Evolutionary conservation across 1,140 invertebrate species (phyloP).

Genomic region (Meloidogyne floridensis): DNA sequence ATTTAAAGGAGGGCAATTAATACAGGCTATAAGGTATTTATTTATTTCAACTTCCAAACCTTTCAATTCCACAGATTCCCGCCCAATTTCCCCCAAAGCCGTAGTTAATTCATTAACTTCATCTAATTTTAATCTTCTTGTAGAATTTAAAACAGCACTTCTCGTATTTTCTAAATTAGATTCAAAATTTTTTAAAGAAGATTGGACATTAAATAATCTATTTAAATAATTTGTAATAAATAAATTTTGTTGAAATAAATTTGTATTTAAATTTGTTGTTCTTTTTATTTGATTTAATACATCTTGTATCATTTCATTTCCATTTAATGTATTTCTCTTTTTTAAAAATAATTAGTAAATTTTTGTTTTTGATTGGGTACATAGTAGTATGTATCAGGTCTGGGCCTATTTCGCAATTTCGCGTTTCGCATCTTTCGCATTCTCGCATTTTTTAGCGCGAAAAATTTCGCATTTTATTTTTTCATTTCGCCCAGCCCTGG

Average conservation of each 20-base stretch:
- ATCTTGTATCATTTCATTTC: slow-evolving; percentile 21
- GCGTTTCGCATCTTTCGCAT: too few relatives aligned
- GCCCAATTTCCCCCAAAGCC: slow-evolving; percentile 55
- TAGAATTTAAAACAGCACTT: slow-evolving; percentile 55
- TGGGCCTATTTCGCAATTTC: too few relatives aligned
- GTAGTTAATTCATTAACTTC: slow-evolving; percentile 62
- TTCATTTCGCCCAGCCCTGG: too few relatives aligned
- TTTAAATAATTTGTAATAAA: neutral
- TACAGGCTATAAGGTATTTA: too few relatives aligned
- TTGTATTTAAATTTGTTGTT: neutral
- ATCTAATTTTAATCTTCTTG: slow-evolving; percentile 60
- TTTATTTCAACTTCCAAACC: slow-evolving; percentile 30
- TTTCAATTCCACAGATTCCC: slow-evolving; percentile 55
- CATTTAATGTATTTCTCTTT: slow-evolving; percentile 25
- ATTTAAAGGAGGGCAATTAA: too few relatives aligned
- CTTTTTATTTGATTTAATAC: slow-evolving; percentile 15
- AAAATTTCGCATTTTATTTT: too few relatives aligned
- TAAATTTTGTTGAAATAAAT: slow-evolving; percentile 6
- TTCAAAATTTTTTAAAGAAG: slow-evolving; percentile 50
- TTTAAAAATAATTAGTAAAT: too few relatives aligned
- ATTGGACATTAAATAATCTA: slow-evolving; percentile 17
- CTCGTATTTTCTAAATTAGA: slow-evolving; percentile 54
- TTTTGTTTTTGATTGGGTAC: too few relatives aligned
- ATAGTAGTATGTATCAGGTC: too few relatives aligned
- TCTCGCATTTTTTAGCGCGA: too few relatives aligned